Conservation (phyloP, 2,888 invertebrate genomes). For the Leptopilina drosophilae region DNA sequence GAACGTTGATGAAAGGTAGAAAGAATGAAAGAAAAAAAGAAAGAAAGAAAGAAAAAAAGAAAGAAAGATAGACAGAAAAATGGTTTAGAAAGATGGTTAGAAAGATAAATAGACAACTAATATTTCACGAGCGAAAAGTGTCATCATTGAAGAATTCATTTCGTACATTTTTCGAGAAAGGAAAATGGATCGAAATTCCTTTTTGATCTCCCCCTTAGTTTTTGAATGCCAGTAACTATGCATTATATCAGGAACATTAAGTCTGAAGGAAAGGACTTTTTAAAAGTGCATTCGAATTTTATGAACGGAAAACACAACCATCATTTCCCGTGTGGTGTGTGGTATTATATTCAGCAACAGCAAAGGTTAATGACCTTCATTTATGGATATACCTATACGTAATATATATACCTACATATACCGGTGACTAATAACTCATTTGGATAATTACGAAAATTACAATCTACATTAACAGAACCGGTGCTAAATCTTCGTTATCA, state of each 20-base stretch:
- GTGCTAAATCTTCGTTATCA: conserved; percentile 14
- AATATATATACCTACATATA: not conserved
- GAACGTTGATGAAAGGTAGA: too few relatives aligned
- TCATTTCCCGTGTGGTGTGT: not conserved
- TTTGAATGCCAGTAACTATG: too few relatives aligned
- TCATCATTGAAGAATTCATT: too few relatives aligned
- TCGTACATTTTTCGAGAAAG: too few relatives aligned
- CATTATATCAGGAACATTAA: not conserved
- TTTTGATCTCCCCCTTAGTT: too few relatives aligned
- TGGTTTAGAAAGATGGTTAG: too few relatives aligned
- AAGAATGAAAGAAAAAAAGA: too few relatives aligned
- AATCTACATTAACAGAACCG: conserved; percentile 8
- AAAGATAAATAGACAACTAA: too few relatives aligned
- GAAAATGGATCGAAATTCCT: too few relatives aligned
- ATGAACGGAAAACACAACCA: not conserved
- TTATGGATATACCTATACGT: not conserved
- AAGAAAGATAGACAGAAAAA: too few relatives aligned
- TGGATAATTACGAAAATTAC: conserved; percentile 13
- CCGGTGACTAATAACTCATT: not conserved
- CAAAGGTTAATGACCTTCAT: conserved; percentile 7
- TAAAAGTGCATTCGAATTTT: not conserved
- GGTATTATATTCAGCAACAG: not conserved
- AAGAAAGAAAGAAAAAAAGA: too few relatives aligned
- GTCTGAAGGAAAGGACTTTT: not conserved
- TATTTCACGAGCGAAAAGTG: too few relatives aligned